Conservation (phyloP, 2,888 invertebrate species). For the Lycophotia porphyrea region DNA sequence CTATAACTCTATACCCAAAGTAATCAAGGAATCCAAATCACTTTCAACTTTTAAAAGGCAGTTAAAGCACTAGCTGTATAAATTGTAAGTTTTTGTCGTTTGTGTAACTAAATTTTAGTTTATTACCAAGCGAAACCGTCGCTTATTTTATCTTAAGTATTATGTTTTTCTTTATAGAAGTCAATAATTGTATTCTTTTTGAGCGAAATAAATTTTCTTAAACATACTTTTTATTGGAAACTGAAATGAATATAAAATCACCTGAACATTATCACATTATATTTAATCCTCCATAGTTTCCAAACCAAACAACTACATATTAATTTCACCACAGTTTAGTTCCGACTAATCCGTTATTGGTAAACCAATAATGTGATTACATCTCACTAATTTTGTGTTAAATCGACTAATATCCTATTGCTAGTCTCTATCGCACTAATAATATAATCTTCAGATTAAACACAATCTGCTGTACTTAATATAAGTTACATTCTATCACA, state of each 20-base stretch:
- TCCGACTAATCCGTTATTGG: slow-evolving; percentile 2
- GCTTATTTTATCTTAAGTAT: no score
- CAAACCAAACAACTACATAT: neutral
- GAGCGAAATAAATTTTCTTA: no score
- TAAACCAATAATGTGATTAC: slow-evolving; percentile 5
- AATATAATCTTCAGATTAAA: neutral
- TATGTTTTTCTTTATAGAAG: no score
- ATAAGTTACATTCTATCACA: neutral
- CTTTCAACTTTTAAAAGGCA: no score
- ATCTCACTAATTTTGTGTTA: slow-evolving; percentile 7
- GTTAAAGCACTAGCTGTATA: no score
- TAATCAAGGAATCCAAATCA: no score
- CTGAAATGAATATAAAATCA: neutral
- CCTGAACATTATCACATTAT: neutral
- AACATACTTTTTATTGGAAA: neutral
- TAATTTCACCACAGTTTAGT: slow-evolving; percentile 1
- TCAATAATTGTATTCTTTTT: no score
- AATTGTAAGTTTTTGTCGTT: no score
- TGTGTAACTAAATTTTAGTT: no score
- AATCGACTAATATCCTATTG: slow-evolving; percentile 7
- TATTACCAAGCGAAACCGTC: no score
- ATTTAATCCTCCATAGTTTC: neutral
- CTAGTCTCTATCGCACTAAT: neutral
- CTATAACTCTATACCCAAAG: no score
- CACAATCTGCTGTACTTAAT: neutral